Base-by-base conservation (phyloP, 2,888 invertebrate genomes). In the Parnassius orleans region DNA sequence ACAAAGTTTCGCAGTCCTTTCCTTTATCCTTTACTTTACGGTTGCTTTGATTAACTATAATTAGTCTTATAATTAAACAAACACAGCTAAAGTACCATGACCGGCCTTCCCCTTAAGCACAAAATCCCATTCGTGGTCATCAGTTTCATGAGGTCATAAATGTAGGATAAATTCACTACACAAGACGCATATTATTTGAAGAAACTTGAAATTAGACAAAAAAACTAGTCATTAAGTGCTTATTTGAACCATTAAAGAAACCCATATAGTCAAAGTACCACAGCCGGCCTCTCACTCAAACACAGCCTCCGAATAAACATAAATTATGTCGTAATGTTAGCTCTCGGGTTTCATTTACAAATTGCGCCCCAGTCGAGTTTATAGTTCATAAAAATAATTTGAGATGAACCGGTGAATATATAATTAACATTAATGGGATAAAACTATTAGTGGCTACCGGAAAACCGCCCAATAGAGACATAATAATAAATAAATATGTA, bases 391-490 rank as follows among this genome's bases (percentile, higher is more conserved):
- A 90, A 89, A 87, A 83, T 84, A 88, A 90, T 85, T 83, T 72
- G 80, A 87, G 86, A 89, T 87, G 85, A 85, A 81, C 76, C 69
- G 72, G 73, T 79, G 86, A 84, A 87, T 88, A 78, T 85, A 87
- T 88, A 90, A 90, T 90, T 87, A 87, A 84, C 88, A 81, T 85
- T 88, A 90, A 90, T 88, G 89, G 85, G 77, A 81, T 81, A 78
- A 80, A 85, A 89, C 90, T 90, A 89, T 89, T 90, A 89, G 87
- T 83, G 72, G 90, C 90, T 90, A 90, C 90, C 88, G 90, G 88
- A 88, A 89, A 85, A 81, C 83, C 82, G 80, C 77, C 81, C 85
- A 83, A 91, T 91, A 84, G 83, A 90, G 90, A 90, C 90, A 87
- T 90, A 83, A 90, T 88, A 90, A 87, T 90, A 87, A 88, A 88